Conservation (phyloP, 2,113 vertebrate genomes). For the Neotoma lepida region DNA sequence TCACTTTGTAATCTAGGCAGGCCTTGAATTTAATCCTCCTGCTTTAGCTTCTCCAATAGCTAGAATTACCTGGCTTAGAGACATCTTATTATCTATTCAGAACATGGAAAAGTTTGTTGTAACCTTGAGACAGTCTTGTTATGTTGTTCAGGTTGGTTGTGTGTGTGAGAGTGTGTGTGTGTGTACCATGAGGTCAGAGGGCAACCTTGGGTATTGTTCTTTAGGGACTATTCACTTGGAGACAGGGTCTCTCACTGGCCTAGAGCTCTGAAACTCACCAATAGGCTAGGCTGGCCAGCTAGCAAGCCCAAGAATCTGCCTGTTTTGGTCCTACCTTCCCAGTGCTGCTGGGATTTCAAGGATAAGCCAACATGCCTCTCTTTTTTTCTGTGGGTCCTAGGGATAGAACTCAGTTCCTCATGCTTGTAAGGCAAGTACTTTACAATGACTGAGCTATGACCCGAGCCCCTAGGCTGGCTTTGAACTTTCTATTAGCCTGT, state of each 20-base stretch:
- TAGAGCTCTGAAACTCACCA: neutral
- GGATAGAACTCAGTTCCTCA: neutral
- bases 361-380: neutral
- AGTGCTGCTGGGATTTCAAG: neutral
- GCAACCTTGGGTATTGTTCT: neutral
- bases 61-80: neutral
- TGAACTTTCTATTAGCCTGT: too few species aligned
- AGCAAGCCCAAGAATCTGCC: neutral
- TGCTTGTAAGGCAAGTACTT: neutral
- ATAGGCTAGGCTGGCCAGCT: neutral
- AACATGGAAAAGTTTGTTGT: too few species aligned
- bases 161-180: too few species aligned
- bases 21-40: neutral
- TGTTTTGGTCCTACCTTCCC: neutral
- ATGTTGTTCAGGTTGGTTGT: too few species aligned
- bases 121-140: too few species aligned
- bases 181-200: neutral
- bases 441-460: neutral
- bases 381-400: neutral
- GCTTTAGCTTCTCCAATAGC: neutral
- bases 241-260: neutral
- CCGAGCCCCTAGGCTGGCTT: neutral
- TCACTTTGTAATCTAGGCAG: neutral
- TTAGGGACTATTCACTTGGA: neutral
- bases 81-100: too few species aligned